A percentile compares a stretch with the other conserved stretches of the same genome.
Conservation (phyloP, 1,140 invertebrate genomes). For the Whitmania pigra region DNA sequence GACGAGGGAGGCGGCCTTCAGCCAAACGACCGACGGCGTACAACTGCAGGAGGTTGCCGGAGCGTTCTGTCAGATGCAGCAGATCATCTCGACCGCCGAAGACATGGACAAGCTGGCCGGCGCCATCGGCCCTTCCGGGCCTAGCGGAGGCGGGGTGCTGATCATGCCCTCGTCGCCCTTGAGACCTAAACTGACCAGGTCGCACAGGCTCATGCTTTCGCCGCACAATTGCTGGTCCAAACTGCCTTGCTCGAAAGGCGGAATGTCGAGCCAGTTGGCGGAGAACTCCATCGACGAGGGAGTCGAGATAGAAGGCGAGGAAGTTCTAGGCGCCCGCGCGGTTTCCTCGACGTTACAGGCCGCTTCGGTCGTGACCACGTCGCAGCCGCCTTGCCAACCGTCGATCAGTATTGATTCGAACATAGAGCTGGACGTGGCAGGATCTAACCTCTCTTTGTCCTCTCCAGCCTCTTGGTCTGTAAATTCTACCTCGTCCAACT, state of each 20-base stretch:
- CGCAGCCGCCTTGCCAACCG: conserved; percentile 32
- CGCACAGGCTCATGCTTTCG: conserved; percentile 20
- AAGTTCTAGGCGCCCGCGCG: neutral
- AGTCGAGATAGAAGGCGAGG: conserved; percentile 35
- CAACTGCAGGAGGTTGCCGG: conserved; percentile 26
- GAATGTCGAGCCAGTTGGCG: conserved; percentile 16
- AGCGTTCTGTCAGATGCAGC: conserved; percentile 3
- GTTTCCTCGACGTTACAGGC: neutral
- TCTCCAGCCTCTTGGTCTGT: conserved; percentile 18
- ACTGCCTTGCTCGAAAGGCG: neutral
- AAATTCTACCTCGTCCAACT: neutral
- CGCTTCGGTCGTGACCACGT: neutral
- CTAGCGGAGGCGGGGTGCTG: too few relatives aligned
- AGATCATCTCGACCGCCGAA: conserved; percentile 12
- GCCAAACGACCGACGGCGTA: conserved; percentile 36
- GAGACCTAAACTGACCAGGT: neutral
- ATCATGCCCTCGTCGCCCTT: neutral
- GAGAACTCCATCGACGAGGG: conserved; percentile 46
- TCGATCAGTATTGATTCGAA: conserved; percentile 78
- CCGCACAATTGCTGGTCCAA: conserved; percentile 11
- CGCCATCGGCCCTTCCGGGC: neutral
- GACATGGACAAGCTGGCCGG: conserved; percentile 8
- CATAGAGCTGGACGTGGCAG: conserved; percentile 60
- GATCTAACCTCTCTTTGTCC: conserved; percentile 51
- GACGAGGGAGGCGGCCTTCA: conserved; percentile 33